A percentile compares a stretch with the other conserved stretches of the same genome.
phyloP scores from a whole-genome alignment of 2,113 vertebrate genomes.

The Callospermophilus lateralis region DNA sequence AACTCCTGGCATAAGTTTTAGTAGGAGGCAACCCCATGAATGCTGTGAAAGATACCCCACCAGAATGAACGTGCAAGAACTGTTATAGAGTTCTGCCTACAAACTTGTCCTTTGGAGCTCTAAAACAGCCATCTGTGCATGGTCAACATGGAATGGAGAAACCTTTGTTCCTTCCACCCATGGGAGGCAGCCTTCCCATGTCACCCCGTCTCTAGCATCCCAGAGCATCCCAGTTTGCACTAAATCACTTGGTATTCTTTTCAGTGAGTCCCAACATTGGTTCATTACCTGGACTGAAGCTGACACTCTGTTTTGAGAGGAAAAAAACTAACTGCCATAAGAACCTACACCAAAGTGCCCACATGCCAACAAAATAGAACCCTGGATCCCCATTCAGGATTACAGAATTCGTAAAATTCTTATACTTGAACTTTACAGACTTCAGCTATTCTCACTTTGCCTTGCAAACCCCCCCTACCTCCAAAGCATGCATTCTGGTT shows the following conservation, averaged over 20 bases:
- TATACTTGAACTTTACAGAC: neutral
- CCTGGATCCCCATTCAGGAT: neutral
- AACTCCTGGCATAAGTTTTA: neutral
- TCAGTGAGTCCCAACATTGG: neutral
- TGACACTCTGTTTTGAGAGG: neutral
- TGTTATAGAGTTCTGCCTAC: conserved; percentile 34
- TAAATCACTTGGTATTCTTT: neutral
- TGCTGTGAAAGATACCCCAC: conserved; percentile 28
- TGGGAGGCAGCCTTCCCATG: neutral
- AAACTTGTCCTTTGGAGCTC: neutral
- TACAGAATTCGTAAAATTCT: neutral
- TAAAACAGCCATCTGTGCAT: conserved; percentile 1
- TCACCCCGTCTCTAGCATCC: neutral
- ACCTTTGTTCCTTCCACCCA: neutral
- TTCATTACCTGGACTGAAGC: neutral
- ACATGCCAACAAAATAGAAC: neutral
- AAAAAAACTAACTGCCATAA: neutral
- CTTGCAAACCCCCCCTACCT: neutral
- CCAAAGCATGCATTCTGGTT: neutral
- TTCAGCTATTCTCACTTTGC: neutral
- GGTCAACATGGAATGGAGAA: neutral
- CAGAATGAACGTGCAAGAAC: neutral
- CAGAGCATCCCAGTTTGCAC: neutral
- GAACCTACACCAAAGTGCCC: neutral
- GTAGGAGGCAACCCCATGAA: neutral